Conservation (phyloP, 2,797 vertebrate genomes). For the Antennarius maculatus region DNA sequence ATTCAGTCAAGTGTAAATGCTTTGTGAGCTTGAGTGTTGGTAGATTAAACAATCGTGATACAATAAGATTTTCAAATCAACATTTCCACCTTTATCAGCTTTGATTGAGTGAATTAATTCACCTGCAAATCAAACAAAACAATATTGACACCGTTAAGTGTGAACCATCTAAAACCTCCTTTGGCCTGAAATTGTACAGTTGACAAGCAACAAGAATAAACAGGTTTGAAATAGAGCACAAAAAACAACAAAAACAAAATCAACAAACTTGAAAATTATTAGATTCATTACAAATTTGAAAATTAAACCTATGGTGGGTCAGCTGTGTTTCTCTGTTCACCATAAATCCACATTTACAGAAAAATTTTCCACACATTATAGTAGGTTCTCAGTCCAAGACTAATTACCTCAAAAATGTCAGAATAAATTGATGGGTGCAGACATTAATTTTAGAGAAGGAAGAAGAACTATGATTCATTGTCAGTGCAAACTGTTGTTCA, state of each 20-base stretch:
- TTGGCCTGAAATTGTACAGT: neutral
- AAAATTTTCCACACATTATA: too few relatives aligned
- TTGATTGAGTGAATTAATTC: slow-evolving; percentile 11
- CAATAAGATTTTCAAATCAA: slow-evolving; percentile 8
- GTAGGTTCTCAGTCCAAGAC: neutral
- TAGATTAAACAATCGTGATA: neutral
- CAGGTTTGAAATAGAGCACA: neutral
- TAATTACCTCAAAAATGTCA: slow-evolving; percentile 13
- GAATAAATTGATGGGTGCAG: slow-evolving; percentile 10
- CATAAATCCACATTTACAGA: neutral
- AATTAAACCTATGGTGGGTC: neutral
- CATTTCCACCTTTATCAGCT: neutral
- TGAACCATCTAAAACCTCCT: neutral
- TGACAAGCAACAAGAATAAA: neutral
- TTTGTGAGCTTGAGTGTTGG: neutral
- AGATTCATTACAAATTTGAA: neutral
- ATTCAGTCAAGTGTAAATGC: slow-evolving; percentile 18
- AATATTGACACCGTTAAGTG: slow-evolving; percentile 25
- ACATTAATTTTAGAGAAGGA: slow-evolving; percentile 23
- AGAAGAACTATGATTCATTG: slow-evolving; percentile 10
- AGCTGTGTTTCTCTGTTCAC: neutral
- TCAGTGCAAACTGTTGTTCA: neutral
- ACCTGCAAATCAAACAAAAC: neutral
- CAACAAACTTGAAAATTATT: neutral
- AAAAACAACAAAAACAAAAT: too few relatives aligned